These are phyloP conservation scores for Miniopterus natalensis DNA, from an alignment of 2,113 vertebrate genomes.

Conservation along the genomic window DNA sequence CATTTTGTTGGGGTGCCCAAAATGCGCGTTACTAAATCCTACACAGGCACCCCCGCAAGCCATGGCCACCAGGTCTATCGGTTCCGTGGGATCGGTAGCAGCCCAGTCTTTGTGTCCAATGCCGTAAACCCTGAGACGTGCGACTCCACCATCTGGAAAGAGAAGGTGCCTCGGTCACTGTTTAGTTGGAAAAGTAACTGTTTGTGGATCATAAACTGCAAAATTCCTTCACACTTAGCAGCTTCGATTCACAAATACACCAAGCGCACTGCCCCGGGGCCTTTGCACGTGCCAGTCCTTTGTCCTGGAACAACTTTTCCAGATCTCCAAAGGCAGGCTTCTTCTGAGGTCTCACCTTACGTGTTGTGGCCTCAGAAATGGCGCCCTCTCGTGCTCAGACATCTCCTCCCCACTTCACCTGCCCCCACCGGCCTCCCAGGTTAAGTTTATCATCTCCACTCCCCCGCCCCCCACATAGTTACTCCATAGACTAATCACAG, in stretches of 20 bases:
- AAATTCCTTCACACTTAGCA: too few species aligned
- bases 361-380: neutral
- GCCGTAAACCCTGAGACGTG: conserved; percentile 91
- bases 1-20: conserved; percentile 93
- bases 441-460: too few species aligned
- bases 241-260: neutral
- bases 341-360: neutral
- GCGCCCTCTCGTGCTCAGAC: too few species aligned
- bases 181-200: accelerated
- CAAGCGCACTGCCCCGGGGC: neutral
- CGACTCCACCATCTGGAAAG: conserved; percentile 91
- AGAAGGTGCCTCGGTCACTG: neutral
- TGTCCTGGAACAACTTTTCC: neutral
- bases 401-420: neutral
- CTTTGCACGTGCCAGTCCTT: neutral
- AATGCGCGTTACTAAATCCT: conserved; percentile 92
- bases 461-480: too few species aligned
- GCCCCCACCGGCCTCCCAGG: neutral
- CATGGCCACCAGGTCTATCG: conserved; percentile 89
- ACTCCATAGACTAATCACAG: neutral
- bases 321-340: neutral
- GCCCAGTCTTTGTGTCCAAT: conserved; percentile 91
- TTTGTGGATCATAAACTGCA: accelerated
- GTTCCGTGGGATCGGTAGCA: conserved; percentile 77
- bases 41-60: conserved; percentile 92